Evolutionary conservation across 1,140 invertebrate species (phyloP).

Genomic region (Ladona fulva): DNA sequence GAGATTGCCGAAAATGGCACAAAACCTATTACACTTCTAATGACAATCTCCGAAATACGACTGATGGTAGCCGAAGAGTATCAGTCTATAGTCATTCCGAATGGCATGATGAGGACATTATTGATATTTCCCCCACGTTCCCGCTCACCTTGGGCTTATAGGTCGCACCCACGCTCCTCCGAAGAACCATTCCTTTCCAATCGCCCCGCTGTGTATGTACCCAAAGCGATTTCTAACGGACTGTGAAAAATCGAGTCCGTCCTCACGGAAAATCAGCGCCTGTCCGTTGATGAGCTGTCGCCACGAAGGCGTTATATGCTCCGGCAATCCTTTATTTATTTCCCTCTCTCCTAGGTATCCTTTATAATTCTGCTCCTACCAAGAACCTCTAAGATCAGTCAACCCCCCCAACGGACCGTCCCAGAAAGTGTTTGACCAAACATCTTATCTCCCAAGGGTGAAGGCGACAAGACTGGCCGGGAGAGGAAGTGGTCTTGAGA

Average conservation of each 20-base stretch:
- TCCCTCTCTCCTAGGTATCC: neutral
- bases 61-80: too few relatives aligned
- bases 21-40: too few relatives aligned
- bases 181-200: too few relatives aligned
- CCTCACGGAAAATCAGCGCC: neutral
- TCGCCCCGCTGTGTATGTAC: too few relatives aligned
- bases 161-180: too few relatives aligned
- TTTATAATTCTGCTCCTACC: neutral
- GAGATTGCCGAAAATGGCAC: too few relatives aligned
- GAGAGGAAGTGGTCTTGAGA: neutral
- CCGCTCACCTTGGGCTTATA: too few relatives aligned
- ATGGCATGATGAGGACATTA: constrained; percentile 4
- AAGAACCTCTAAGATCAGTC: neutral
- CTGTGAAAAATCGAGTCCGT: neutral
- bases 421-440: neutral
- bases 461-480: neutral
- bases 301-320: neutral
- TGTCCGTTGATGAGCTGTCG: neutral
- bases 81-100: neutral
- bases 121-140: neutral
- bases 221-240: too few relatives aligned
- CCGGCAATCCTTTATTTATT: neutral
- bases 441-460: neutral
- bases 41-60: too few relatives aligned
- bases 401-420: neutral